These are phyloP conservation scores for Apodemia zela DNA, from an alignment of 2,888 invertebrate species.

Conservation along the genomic window DNA sequence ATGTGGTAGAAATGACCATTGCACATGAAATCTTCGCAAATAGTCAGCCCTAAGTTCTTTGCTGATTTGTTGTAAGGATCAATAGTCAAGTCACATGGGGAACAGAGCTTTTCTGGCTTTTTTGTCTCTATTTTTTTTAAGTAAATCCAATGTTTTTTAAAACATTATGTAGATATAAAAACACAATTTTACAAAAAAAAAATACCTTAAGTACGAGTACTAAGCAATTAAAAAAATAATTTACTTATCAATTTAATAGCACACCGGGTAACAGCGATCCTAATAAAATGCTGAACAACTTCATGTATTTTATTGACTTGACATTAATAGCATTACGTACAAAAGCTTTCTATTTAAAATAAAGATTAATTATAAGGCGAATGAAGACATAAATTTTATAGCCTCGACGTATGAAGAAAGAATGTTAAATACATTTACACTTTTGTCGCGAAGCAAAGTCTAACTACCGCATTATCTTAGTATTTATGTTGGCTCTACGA, in stretches of 20 bases:
- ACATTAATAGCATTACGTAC: constrained; percentile 23
- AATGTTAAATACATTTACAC: constrained; percentile 49
- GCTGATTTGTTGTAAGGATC: no score
- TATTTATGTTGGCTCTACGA: constrained; percentile 46
- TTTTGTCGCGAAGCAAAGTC: constrained; percentile 41
- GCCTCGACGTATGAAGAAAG: constrained; percentile 36
- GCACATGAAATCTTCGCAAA: no score
- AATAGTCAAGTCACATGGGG: no score
- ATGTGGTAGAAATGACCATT: no score
- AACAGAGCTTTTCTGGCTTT: no score
- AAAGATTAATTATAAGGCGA: constrained; percentile 24
- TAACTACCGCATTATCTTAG: constrained; percentile 50
- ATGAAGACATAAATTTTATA: constrained; percentile 37
- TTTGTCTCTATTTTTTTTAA: no score
- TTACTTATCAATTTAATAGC: neutral
- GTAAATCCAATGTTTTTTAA: no score
- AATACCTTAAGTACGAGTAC: no score
- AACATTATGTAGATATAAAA: no score
- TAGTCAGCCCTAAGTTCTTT: no score
- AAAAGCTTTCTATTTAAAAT: constrained; percentile 28
- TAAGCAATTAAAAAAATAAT: no score
- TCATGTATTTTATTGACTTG: constrained; percentile 24
- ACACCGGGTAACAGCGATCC: neutral
- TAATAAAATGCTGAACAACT: constrained; percentile 11
- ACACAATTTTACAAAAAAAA: no score